Evolutionary conservation across 2,888 invertebrate genomes (phyloP).

Genomic region (Lamellibrachia satsuma): DNA sequence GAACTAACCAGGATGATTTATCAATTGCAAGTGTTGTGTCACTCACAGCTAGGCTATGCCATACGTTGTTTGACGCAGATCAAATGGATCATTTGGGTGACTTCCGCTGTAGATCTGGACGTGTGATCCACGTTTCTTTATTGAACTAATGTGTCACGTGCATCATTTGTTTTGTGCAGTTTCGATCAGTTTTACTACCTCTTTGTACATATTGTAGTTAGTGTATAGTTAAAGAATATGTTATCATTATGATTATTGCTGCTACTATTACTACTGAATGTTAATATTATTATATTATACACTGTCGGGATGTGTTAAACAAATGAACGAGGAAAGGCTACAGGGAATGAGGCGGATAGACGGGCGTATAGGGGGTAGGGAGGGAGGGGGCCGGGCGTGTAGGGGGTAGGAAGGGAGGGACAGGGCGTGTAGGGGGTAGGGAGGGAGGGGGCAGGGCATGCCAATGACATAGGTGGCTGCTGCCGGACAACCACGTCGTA

Average conservation of each 20-base stretch:
- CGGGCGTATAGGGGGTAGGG: background rate
- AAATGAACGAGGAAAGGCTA: background rate
- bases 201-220: background rate
- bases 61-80: background rate
- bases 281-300: constrained; percentile 17
- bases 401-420: background rate
- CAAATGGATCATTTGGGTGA: background rate
- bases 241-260: constrained; percentile 17
- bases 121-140: background rate
- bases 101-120: background rate
- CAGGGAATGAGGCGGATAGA: background rate
- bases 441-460: background rate
- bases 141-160: background rate
- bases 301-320: background rate
- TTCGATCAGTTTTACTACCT: constrained; percentile 9
- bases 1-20: background rate
- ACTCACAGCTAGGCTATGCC: background rate
- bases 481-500: background rate
- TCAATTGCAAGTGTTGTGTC: background rate
- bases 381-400: background rate
- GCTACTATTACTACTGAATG: background rate
- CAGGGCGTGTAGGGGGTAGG: background rate
- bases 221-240: constrained; percentile 12
- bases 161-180: constrained; percentile 9
- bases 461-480: background rate